Evolutionary conservation across 1,140 invertebrate genomes (phyloP), one percentile per base, ranked within the genome.

Genomic region (Drosophila tani): DNA sequence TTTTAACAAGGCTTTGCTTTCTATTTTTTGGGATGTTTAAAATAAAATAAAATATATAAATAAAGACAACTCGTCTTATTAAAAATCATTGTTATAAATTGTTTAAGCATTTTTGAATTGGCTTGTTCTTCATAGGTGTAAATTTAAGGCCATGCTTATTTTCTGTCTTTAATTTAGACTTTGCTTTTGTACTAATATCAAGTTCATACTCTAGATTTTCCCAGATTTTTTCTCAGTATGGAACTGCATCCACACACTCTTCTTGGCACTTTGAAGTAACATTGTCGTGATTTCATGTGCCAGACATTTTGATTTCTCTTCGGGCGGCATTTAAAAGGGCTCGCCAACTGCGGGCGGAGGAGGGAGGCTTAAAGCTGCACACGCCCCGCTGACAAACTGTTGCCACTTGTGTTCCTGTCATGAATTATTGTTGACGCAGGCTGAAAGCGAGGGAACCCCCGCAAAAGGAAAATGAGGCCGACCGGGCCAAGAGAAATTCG

Each of bases 391-490:
- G 84, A 88, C 85, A 88, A 88, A 88, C 84, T 88, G 85, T 88
- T 88, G 85, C 85, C 85, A 88, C 86, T 90, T 88, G 85, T 84
- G 70, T 87, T 57, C 57, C 82, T 70, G 73, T 82, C 68, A 84
- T 88, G 84, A 88, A 88, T 88, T 88, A 88, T 88, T 88, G 84
- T 88, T 90, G 85, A 76, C 81, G 66, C 77, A 60, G 59, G 63
- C 83, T 56, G 40, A 45, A 64, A 41, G 32, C 41, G 43, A 43
- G 38, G 24, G 43, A 43, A 29, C 43, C 29, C 32, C 67, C 46
- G 35, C 68, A 73, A 73, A 73, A 60, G 67, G 56, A 74, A 73
- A 74, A 73, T 73, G 70, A 74, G 70, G 70, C 70, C 70, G 68
- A 24, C 45, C 21, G 19, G 51, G 43, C 69, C 51, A 46, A 73